Evolutionary conservation across 2,888 invertebrate genomes (phyloP).

Genomic region (Hoplodrina ambigua): DNA sequence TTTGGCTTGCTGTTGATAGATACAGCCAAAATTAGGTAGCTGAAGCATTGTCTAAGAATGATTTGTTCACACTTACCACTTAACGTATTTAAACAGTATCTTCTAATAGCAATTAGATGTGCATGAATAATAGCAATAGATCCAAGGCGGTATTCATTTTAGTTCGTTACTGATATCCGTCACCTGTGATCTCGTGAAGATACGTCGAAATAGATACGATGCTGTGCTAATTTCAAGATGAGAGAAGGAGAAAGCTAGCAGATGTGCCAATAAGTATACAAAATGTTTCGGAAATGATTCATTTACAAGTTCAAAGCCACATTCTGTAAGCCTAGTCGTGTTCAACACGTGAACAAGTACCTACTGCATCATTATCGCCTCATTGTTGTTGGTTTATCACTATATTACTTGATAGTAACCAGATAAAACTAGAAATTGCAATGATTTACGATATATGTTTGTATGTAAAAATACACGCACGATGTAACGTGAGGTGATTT

Average conservation of each 20-base stretch:
- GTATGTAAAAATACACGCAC: conserved; percentile 33
- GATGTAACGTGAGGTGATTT: conserved; percentile 37
- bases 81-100: not conserved
- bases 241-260: conserved; percentile 52
- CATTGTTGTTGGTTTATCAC: conserved; percentile 52
- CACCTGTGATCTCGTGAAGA: conserved; percentile 11
- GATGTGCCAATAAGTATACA: conserved; percentile 53
- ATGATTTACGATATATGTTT: conserved; percentile 33
- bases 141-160: conserved; percentile 46
- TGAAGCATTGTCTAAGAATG: not conserved
- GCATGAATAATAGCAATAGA: conserved; percentile 31
- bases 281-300: conserved; percentile 65
- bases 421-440: conserved; percentile 48
- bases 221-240: conserved; percentile 14
- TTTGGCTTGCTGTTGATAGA: not conserved
- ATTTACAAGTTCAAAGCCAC: conserved; percentile 78
- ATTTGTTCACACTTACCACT: not conserved
- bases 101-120: conserved; percentile 22
- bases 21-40: not conserved
- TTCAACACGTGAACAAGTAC: conserved; percentile 52
- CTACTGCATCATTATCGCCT: conserved; percentile 42
- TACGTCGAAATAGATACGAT: not conserved
- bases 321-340: conserved; percentile 49
- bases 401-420: conserved; percentile 47
- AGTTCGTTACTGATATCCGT: conserved; percentile 30